Percentiles rank a stretch among this genome's conserved stretches.
Evolutionary conservation across 1,140 invertebrate genomes (phyloP).

Genomic region (Philaenus spumarius): DNA sequence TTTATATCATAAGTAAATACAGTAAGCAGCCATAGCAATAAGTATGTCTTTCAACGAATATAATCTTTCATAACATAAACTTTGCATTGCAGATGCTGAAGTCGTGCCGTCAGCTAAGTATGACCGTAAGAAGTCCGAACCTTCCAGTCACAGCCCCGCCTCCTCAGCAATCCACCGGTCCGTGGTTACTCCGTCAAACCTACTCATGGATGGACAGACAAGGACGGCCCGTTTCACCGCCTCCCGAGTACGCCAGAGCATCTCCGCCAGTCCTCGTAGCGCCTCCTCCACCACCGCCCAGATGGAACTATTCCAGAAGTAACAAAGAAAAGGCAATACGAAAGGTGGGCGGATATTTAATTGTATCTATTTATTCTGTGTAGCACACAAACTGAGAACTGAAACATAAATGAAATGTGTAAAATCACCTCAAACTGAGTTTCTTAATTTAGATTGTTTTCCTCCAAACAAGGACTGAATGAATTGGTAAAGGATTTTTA

Average conservation of each 20-base stretch:
- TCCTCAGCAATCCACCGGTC: conserved; percentile 43
- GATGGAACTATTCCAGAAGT: conserved; percentile 38
- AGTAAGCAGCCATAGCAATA: too few relatives aligned
- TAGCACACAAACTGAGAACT: too few relatives aligned
- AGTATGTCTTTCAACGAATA: too few relatives aligned
- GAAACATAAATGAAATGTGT: too few relatives aligned
- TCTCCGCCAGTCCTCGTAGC: conserved; percentile 32
- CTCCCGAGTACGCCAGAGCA: conserved; percentile 49
- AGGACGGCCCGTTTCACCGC: conserved; percentile 79
- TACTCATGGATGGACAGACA: conserved; percentile 90
- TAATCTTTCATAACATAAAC: too few relatives aligned
- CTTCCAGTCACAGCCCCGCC: conserved; percentile 42
- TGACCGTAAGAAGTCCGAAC: conserved; percentile 71
- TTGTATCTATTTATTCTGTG: too few relatives aligned
- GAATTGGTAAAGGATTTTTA: too few relatives aligned
- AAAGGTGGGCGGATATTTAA: too few relatives aligned
- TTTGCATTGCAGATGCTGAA: conserved; percentile 71
- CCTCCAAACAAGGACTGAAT: too few relatives aligned
- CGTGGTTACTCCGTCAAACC: conserved; percentile 61
- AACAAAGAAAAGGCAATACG: conserved; percentile 32
- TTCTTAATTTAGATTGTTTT: too few relatives aligned
- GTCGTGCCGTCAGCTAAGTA: conserved; percentile 74
- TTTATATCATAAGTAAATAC: too few relatives aligned
- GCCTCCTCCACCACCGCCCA: conserved; percentile 38
- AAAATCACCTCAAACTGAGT: too few relatives aligned